These are phyloP conservation scores for Platorchestia sp. DNA, from an alignment of 1,140 invertebrate genomes.

Conservation along the genomic window DNA sequence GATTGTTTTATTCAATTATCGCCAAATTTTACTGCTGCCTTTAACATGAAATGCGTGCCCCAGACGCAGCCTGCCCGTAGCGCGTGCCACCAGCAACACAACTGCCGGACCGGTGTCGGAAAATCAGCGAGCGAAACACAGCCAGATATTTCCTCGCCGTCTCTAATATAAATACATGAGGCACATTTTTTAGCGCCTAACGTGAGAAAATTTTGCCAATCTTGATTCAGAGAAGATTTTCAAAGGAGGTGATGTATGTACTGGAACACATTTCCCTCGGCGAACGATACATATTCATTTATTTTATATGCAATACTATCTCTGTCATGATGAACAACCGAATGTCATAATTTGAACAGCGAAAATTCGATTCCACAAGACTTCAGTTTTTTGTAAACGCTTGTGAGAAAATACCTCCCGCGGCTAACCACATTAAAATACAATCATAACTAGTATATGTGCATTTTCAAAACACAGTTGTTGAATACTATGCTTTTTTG, in stretches of 20 bases:
- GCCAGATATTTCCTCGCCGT: background rate
- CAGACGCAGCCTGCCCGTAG: background rate
- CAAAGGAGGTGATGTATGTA: background rate
- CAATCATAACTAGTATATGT: background rate
- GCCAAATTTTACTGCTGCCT: no score
- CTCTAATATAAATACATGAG: background rate
- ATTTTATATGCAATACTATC: background rate
- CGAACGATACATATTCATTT: background rate
- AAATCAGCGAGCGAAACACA: background rate
- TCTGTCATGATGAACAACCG: background rate
- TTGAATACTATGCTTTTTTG: background rate
- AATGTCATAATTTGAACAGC: no score
- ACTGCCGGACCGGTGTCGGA: background rate
- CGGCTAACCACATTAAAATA: background rate
- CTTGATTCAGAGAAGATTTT: background rate
- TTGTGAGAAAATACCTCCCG: background rate
- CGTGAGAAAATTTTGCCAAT: background rate
- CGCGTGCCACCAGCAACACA: background rate
- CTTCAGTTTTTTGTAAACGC: no score
- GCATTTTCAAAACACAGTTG: background rate
- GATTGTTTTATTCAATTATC: no score
- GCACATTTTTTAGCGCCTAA: background rate
- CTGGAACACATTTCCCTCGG: background rate
- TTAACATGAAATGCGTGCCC: no score
- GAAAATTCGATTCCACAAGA: no score